Evolutionary conservation across 1,140 invertebrate genomes (phyloP).

Genomic region (Fopius arisanus): DNA sequence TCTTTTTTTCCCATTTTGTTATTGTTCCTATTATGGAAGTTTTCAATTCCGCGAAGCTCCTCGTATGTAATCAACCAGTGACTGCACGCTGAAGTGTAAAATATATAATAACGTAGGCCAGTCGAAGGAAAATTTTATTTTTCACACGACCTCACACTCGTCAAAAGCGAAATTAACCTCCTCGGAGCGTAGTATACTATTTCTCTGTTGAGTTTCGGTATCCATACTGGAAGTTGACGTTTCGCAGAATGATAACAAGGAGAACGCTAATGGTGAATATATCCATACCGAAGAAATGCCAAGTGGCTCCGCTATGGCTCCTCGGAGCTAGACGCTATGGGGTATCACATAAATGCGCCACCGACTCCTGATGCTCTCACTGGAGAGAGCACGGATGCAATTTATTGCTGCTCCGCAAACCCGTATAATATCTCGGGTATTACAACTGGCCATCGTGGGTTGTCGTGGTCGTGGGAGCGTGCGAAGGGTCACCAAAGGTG

Average conservation of each 20-base stretch:
- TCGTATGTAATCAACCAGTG: no score
- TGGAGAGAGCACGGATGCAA: slow-evolving; percentile 15
- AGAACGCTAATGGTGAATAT: not conserved
- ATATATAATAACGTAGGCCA: no score
- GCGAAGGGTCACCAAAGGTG: slow-evolving; percentile 19
- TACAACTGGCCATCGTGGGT: slow-evolving; percentile 27
- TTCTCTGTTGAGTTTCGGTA: not conserved
- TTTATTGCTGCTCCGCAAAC: slow-evolving; percentile 22
- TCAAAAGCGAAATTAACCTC: no score
- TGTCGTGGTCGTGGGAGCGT: slow-evolving; percentile 26
- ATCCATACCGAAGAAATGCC: not conserved
- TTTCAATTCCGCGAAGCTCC: no score
- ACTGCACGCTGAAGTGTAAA: no score
- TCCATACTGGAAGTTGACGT: not conserved
- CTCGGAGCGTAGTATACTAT: no score
- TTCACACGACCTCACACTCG: no score
- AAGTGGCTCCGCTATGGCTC: not conserved
- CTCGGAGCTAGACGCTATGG: not conserved
- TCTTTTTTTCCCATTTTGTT: no score
- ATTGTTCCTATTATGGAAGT: no score
- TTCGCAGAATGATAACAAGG: slow-evolving; percentile 2
- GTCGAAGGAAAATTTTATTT: no score
- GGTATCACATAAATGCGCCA: slow-evolving; percentile 21
- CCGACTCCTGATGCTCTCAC: slow-evolving; percentile 3
- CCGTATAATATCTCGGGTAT: slow-evolving; percentile 18